phyloP scores from a whole-genome alignment of 2,113 vertebrate species.

The Struthidea cinerea region DNA sequence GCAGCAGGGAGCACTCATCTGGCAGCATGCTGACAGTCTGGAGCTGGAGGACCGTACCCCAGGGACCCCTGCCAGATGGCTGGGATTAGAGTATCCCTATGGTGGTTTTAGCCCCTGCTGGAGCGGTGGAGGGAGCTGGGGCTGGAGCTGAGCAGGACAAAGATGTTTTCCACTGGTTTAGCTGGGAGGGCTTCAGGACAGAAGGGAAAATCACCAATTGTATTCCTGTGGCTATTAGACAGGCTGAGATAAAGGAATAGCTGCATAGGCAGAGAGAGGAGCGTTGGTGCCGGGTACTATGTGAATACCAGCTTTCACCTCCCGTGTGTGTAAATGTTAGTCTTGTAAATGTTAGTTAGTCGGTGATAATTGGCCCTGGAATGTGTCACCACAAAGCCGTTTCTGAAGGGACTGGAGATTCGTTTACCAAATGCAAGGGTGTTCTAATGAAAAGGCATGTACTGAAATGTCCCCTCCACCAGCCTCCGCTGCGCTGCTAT shows the following conservation, averaged over 20 bases:
- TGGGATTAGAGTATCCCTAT: neutral
- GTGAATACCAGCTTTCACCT: neutral
- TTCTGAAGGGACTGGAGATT: neutral
- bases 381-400: neutral
- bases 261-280: neutral
- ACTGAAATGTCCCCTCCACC: neutral
- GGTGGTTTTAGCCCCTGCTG: neutral
- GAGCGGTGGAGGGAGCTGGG: neutral
- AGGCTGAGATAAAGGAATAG: neutral
- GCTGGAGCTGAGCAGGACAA: neutral
- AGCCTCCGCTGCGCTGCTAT: neutral
- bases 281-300: accelerated
- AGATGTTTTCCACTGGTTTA: neutral
- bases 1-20: neutral
- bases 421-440: neutral
- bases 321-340: neutral
- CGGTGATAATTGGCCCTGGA: neutral
- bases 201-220: neutral
- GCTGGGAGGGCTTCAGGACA: neutral
- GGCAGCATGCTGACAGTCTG: neutral
- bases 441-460: neutral
- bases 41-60: neutral
- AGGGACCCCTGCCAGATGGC: neutral
- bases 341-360: too few species aligned
- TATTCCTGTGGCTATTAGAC: neutral